Evolutionary conservation across 2,797 vertebrate species (phyloP).

Genomic region (Podarcis lilfordi): DNA sequence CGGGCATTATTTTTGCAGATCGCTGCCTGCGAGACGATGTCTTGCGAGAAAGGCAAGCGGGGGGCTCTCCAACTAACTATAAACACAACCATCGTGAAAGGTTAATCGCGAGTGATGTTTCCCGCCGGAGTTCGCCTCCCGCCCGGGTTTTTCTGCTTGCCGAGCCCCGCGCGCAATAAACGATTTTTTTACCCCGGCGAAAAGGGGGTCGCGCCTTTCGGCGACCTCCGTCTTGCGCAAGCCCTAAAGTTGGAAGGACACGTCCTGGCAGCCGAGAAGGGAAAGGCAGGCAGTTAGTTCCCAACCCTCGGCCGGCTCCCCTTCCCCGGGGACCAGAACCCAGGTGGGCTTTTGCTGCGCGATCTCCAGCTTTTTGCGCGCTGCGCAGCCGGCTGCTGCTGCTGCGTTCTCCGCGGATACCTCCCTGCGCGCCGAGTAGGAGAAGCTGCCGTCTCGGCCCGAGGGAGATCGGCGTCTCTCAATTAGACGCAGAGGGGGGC

Average conservation of each 20-base stretch:
- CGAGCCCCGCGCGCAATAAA: not conserved
- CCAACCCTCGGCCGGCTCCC: not conserved
- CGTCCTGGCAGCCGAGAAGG: not conserved
- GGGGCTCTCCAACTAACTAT: not conserved
- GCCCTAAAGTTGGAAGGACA: not conserved
- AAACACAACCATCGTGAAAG: not conserved
- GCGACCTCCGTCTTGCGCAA: not conserved
- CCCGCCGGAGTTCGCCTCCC: not conserved
- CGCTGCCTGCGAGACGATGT: not conserved
- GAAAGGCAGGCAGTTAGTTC: not conserved
- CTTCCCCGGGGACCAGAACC: not conserved
- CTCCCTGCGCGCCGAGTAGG: too few species aligned
- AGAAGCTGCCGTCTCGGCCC: not conserved
- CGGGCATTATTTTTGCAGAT: not conserved
- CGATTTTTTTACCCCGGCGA: too few species aligned
- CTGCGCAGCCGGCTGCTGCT: not conserved
- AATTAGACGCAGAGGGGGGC: too few species aligned
- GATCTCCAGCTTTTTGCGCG: too few species aligned
- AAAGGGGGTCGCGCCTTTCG: not conserved
- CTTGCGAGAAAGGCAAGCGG: not conserved
- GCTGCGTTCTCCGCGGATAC: too few species aligned
- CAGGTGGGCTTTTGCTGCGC: not conserved
- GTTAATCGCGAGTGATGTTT: not conserved
- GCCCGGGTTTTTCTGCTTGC: not conserved
- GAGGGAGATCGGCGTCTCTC: not conserved